Conservation (phyloP, 2,888 invertebrate genomes). For the Hetaerina titia region DNA sequence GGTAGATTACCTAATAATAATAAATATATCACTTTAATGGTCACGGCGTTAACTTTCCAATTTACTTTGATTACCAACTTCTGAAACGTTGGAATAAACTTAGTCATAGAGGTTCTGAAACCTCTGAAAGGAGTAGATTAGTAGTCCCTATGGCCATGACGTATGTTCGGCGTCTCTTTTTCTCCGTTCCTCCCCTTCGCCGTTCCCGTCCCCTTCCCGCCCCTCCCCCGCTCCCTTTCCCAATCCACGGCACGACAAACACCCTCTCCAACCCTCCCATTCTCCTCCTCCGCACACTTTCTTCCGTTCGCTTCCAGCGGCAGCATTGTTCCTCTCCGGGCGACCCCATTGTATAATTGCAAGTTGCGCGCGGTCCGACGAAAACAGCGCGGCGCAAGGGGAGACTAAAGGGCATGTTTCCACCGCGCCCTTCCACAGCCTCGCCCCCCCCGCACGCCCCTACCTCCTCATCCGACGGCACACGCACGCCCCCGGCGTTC, state of each 20-base stretch:
- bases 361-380: not conserved
- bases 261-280: not conserved
- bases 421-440: not conserved
- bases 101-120: no score
- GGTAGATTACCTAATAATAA: no score
- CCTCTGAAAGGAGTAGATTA: no score
- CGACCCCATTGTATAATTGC: not conserved
- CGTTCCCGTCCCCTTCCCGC: not conserved
- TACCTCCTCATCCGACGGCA: no score
- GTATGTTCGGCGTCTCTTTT: not conserved
- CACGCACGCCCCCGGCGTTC: not conserved
- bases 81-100: no score
- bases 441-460: not conserved
- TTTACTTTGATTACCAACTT: no score
- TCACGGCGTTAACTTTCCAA: no score
- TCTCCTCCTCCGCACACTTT: not conserved
- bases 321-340: constrained; percentile 30
- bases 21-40: no score
- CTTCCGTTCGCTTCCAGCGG: not conserved
- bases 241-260: not conserved
- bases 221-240: not conserved
- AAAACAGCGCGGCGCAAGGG: not conserved
- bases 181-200: not conserved
- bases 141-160: no score
- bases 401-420: not conserved